Percentiles rank a stretch among this genome's conserved stretches.
phyloP scores from a whole-genome alignment of 2,797 vertebrate genomes.

The Sphaeramia orbicularis region DNA sequence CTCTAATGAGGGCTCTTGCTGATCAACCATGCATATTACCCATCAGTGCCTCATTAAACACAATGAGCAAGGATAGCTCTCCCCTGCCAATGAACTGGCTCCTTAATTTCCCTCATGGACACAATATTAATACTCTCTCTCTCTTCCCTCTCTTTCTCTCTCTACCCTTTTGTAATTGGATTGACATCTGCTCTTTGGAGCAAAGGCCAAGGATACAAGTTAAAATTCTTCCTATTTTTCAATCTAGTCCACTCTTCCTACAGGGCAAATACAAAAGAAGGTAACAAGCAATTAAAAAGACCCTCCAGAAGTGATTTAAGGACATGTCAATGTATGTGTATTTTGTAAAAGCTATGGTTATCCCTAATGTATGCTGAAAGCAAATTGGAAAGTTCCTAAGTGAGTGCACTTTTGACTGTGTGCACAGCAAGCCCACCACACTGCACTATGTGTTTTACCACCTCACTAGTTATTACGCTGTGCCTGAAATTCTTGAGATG shows the following conservation, averaged over 20 bases:
- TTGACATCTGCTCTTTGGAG: constrained; percentile 67
- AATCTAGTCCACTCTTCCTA: constrained; percentile 46
- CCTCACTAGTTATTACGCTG: constrained; percentile 38
- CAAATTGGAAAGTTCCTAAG: constrained; percentile 34
- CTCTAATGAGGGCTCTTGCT: constrained; percentile 87
- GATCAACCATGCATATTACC: constrained; percentile 88
- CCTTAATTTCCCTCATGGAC: constrained; percentile 89
- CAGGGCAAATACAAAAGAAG: constrained; percentile 56
- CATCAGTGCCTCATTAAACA: constrained; percentile 89
- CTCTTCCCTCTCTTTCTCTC: constrained; percentile 21
- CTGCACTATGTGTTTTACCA: constrained; percentile 17
- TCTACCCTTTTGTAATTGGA: constrained; percentile 72
- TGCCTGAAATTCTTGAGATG: constrained; percentile 63
- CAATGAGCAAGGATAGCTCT: constrained; percentile 83
- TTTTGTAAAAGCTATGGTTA: constrained; percentile 47
- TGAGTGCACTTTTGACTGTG: constrained; percentile 69
- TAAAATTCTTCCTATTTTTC: constrained; percentile 65
- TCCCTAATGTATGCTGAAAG: constrained; percentile 38
- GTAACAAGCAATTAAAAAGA: constrained; percentile 67
- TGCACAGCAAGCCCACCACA: constrained; percentile 32
- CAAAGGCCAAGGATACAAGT: constrained; percentile 67
- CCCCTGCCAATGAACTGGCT: constrained; percentile 85
- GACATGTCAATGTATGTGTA: constrained; percentile 64
- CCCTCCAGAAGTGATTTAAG: constrained; percentile 47
- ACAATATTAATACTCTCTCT: constrained; percentile 72